Evolutionary conservation across 2,797 vertebrate species (phyloP), one percentile per base, ranked within the genome.

Genomic region (Malacoctenus gilli): DNA sequence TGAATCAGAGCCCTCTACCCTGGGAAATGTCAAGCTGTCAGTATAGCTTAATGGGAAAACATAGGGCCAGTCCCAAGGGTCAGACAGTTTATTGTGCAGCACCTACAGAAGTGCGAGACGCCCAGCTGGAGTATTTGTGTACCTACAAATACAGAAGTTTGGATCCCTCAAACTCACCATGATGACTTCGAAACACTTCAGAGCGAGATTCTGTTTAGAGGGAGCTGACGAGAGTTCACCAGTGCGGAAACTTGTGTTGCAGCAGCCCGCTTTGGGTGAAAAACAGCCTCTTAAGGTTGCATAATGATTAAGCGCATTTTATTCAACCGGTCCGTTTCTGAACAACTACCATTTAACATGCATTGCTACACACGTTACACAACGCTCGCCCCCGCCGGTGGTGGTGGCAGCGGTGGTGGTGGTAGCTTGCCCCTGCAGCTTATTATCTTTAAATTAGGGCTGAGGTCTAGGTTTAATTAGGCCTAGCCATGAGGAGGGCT

Each of bases 381-480:
- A 59, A 46, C 20, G 30, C 32, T 72, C 31, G 13, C 60, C 49
- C 44, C 46, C 56, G 74, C 64, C 62, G 42, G 49, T 43, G 58
- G 69, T 75, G 72, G 59, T 55, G 46, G 73, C 8, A 46, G 48
- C 40, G 58, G 69, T 75, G 72, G 59, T 55, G 46, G 74, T 32
- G 48, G 74, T 57, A 30, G 65, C 72, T 46, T 76, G 75, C 68
- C 77, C 85, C 80, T 83, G 22, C 77, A 82, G 84, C 80, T 85
- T 87, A 88, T 89, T 88, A 88, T 80, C 73, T 80, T 75, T 78
- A 73, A 84, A 89, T 89, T 85, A 87, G 69, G 60, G 68, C 68
- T 83, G 67, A 86, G 87, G 82, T 84, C 74, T 75, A 82, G 78
- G 87, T 89, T 89, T 90, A 93, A 91, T 91, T 92, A 90, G 87